These are phyloP conservation scores for Homarus americanus DNA, from an alignment of 1,140 invertebrate species.

Conservation along the genomic window DNA sequence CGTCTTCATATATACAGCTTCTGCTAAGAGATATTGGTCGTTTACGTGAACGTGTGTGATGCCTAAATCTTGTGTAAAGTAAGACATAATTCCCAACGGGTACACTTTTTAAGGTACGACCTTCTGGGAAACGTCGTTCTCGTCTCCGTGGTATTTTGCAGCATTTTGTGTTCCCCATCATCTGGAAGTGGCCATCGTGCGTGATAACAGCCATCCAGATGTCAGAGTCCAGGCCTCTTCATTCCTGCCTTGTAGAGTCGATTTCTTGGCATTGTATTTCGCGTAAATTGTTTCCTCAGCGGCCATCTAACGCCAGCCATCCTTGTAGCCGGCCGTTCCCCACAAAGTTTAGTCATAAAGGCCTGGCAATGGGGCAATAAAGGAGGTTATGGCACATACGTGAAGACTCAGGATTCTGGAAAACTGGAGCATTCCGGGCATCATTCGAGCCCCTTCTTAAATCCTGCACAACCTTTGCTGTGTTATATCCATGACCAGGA, in stretches of 20 bases:
- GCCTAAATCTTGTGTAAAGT: slow-evolving; percentile 55
- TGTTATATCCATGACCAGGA: slow-evolving; percentile 74
- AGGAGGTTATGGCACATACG: slow-evolving; percentile 76
- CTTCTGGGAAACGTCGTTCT: slow-evolving; percentile 18
- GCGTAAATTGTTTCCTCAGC: slow-evolving; percentile 75
- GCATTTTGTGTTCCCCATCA: slow-evolving; percentile 68
- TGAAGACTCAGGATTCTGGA: slow-evolving; percentile 76
- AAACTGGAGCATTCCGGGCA: slow-evolving; percentile 75
- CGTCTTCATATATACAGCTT: slow-evolving; percentile 43
- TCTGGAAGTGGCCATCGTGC: slow-evolving; percentile 68
- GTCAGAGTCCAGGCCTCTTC: slow-evolving; percentile 70
- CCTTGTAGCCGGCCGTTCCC: slow-evolving; percentile 75
- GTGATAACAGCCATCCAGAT: slow-evolving; percentile 69
- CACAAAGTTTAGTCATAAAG: slow-evolving; percentile 76
- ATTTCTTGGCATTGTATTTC: slow-evolving; percentile 74
- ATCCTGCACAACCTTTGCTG: slow-evolving; percentile 75
- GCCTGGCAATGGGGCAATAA: slow-evolving; percentile 75
- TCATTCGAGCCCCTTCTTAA: slow-evolving; percentile 75
- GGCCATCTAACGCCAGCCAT: slow-evolving; percentile 74
- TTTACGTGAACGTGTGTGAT: slow-evolving; percentile 47
- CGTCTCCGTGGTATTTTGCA: slow-evolving; percentile 48
- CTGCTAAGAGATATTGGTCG: slow-evolving; percentile 48
- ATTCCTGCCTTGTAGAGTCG: slow-evolving; percentile 73
- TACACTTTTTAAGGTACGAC: slow-evolving; percentile 52
- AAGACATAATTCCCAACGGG: slow-evolving; percentile 59